These are phyloP conservation scores for Caenorhabditis inopinata DNA, from an alignment of 1,140 invertebrate species.

Conservation along the genomic window DNA sequence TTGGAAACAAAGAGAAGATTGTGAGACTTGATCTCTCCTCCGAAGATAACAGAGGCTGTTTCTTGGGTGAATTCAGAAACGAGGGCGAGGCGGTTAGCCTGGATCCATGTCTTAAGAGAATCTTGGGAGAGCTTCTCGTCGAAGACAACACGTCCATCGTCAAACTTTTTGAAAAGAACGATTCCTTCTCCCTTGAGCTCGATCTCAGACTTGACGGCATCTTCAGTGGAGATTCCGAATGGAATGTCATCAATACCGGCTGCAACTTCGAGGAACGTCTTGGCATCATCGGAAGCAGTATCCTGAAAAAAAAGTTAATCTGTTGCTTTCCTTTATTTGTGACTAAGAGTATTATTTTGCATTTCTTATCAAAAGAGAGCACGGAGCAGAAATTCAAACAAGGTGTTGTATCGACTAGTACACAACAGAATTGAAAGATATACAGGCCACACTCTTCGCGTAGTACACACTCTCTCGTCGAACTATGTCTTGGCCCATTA, in stretches of 20 bases:
- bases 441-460: not conserved
- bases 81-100: conserved; percentile 81
- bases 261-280: conserved; percentile 80
- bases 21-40: conserved; percentile 93
- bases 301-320: conserved; percentile 69
- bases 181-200: conserved; percentile 76
- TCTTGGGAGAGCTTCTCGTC: conserved; percentile 75
- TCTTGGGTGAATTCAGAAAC: conserved; percentile 97
- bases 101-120: conserved; percentile 80
- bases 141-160: conserved; percentile 82
- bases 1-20: conserved; percentile 91
- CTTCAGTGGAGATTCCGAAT: conserved; percentile 81
- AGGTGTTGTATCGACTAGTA: not conserved
- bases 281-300: conserved; percentile 76
- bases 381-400: not conserved
- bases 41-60: conserved; percentile 94
- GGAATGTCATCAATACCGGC: conserved; percentile 80
- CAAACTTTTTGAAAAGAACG: conserved; percentile 91
- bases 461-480: conserved; percentile 1
- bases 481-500: conserved; percentile 4
- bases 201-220: conserved; percentile 75
- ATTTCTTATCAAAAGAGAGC: not conserved
- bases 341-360: not conserved
- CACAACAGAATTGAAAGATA: not conserved
- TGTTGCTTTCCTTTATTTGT: not conserved